phyloP scores from a whole-genome alignment of 2,797 vertebrate species.

The Pipistrellus pygmaeus region DNA sequence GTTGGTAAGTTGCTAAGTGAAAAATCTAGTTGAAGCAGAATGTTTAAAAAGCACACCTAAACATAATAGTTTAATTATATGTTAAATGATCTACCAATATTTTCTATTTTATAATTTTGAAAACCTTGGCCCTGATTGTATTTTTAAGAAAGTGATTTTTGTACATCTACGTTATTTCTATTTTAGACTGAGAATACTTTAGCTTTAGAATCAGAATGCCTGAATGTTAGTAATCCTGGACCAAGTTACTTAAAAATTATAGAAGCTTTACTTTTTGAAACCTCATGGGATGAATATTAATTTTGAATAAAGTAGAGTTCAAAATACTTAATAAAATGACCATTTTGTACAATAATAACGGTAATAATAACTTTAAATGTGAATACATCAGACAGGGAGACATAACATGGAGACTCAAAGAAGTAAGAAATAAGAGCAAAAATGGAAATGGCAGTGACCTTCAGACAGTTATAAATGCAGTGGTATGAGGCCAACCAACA shows the following conservation, averaged over 20 bases:
- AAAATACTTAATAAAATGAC: not conserved
- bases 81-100: not conserved
- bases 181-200: not conserved
- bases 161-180: not conserved
- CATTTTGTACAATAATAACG: not conserved
- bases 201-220: not conserved
- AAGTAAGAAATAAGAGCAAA: not conserved
- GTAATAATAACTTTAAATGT: not conserved
- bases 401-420: not conserved
- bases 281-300: not conserved
- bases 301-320: not conserved
- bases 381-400: not conserved
- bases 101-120: slow-evolving; percentile 1
- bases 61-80: not conserved
- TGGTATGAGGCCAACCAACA: no score
- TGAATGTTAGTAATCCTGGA: not conserved
- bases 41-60: slow-evolving; percentile 16
- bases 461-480: not conserved
- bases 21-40: not conserved
- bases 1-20: not conserved
- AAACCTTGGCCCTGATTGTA: not conserved
- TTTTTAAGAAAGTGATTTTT: not conserved
- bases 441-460: not conserved
- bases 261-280: not conserved
- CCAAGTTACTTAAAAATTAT: not conserved